These are phyloP conservation scores for Pheucticus melanocephalus DNA, from an alignment of 2,113 vertebrate genomes.

Conservation along the genomic window DNA sequence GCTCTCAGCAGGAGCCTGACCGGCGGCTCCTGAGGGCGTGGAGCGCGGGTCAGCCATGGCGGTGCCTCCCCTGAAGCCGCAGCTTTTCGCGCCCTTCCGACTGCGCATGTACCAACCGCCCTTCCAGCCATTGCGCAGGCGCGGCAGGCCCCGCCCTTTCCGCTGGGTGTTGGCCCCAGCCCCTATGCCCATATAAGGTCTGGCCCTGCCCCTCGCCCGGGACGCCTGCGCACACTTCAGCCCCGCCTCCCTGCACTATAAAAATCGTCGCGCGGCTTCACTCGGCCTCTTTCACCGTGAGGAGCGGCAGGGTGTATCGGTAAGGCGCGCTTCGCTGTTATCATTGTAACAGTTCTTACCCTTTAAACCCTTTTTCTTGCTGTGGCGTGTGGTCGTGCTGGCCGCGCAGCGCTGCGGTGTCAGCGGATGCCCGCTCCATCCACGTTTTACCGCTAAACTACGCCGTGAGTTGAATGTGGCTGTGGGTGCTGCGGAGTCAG, in stretches of 20 bases:
- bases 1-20: rapidly evolving
- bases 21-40: rapidly evolving
- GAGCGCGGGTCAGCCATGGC: background rate
- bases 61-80: rapidly evolving
- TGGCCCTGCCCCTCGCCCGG: rapidly evolving
- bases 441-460: rapidly evolving
- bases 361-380: rapidly evolving
- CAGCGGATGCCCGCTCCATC: background rate
- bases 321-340: rapidly evolving
- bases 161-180: rapidly evolving
- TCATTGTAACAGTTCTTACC: rapidly evolving
- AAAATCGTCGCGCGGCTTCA: rapidly evolving
- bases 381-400: rapidly evolving
- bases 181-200: rapidly evolving
- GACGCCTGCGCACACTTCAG: rapidly evolving
- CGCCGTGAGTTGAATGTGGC: rapidly evolving
- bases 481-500: background rate
- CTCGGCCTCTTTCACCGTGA: rapidly evolving
- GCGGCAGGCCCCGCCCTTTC: rapidly evolving
- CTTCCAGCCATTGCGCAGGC: rapidly evolving
- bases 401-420: rapidly evolving
- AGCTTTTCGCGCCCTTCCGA: background rate
- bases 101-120: background rate
- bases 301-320: rapidly evolving
- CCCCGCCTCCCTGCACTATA: background rate